These are phyloP conservation scores for Neotragus pygmaeus DNA, from an alignment of 2,113 vertebrate species.

Conservation along the genomic window DNA sequence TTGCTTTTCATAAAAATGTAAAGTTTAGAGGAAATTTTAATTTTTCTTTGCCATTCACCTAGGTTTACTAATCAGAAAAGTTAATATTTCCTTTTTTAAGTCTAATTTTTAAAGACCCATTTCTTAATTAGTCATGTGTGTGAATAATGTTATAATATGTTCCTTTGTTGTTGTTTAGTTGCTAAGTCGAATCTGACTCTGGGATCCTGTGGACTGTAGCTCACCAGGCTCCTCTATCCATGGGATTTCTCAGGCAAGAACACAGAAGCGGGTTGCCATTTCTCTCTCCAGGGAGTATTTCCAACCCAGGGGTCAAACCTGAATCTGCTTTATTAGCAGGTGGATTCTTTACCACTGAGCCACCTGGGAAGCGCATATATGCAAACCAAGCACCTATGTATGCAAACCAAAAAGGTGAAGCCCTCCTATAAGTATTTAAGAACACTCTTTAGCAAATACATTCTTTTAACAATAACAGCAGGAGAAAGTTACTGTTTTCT, in stretches of 20 bases:
- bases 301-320: neutral
- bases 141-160: neutral
- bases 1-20: constrained; percentile 6
- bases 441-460: neutral
- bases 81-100: neutral
- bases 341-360: neutral
- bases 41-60: neutral
- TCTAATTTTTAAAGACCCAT: neutral
- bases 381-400: neutral
- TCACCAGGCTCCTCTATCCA: neutral
- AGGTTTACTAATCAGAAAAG: neutral
- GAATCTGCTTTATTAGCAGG: neutral
- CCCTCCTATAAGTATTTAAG: neutral
- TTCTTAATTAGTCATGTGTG: neutral
- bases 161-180: neutral
- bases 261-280: neutral
- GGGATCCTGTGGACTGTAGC: neutral
- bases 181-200: neutral
- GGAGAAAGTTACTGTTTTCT: neutral
- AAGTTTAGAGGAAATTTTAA: neutral
- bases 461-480: neutral
- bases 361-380: neutral
- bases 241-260: neutral
- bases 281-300: neutral
- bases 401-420: neutral